Conservation (phyloP, 2,113 vertebrate species). For the Nothoprocta perdicaria region DNA sequence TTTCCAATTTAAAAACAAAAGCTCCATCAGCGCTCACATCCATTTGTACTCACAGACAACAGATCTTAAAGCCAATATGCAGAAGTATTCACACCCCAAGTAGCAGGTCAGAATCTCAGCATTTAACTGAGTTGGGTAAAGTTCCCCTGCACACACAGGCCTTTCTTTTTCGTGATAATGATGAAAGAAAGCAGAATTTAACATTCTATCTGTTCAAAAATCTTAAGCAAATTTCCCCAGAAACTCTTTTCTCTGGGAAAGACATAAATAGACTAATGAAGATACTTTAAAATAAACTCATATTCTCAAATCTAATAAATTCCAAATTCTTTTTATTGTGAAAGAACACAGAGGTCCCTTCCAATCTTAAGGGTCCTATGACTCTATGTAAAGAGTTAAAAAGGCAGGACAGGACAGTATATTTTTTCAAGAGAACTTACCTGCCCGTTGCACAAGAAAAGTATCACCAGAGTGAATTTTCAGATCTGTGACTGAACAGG, state of each 20-base stretch:
- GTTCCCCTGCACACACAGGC: neutral
- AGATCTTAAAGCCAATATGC: neutral
- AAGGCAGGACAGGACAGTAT: neutral
- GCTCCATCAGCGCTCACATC: neutral
- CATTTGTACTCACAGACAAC: neutral
- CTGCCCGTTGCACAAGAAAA: neutral
- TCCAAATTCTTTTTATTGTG: neutral
- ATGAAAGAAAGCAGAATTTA: neutral
- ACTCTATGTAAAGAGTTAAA: neutral
- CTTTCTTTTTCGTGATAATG: neutral
- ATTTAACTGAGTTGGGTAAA: neutral
- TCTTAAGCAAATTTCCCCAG: neutral
- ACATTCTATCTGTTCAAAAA: neutral
- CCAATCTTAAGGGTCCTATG: too few species aligned
- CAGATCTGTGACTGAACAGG: neutral
- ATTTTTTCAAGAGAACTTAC: neutral
- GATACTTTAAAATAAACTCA: neutral
- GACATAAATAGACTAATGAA: neutral
- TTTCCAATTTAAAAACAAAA: neutral
- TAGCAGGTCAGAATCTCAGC: neutral
- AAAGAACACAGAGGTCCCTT: too few species aligned
- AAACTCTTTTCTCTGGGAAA: neutral
- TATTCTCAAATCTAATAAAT: neutral
- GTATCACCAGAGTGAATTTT: neutral
- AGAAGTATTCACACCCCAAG: neutral